These are phyloP conservation scores for Adoxophyes honmai DNA, from an alignment of 1,140 invertebrate genomes.

Conservation along the genomic window DNA sequence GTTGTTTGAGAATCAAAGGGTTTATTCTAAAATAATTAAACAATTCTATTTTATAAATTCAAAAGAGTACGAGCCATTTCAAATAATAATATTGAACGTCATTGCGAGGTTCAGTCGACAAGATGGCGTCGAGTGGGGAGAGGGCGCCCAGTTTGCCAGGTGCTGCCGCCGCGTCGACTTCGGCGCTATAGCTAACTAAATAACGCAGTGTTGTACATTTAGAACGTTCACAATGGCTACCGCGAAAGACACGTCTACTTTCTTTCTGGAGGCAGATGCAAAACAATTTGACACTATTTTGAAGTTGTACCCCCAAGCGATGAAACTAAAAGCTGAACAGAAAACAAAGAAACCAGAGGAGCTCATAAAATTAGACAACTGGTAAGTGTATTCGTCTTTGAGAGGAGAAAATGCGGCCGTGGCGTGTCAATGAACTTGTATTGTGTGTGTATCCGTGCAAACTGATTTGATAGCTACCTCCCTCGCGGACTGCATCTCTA, in stretches of 20 bases:
- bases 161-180: slow-evolving; percentile 77
- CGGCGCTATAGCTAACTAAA: slow-evolving; percentile 76
- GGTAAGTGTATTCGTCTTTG: slow-evolving; percentile 84
- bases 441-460: slow-evolving; percentile 78
- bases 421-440: slow-evolving; percentile 78
- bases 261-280: slow-evolving; percentile 91
- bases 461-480: slow-evolving; percentile 79
- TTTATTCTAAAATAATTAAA: too few relatives aligned
- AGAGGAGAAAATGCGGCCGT: slow-evolving; percentile 76
- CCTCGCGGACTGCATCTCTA: slow-evolving; percentile 78
- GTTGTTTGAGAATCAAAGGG: too few relatives aligned
- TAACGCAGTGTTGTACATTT: slow-evolving; percentile 75
- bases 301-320: slow-evolving; percentile 91
- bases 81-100: slow-evolving; percentile 74
- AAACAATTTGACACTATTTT: slow-evolving; percentile 92
- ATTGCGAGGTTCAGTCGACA: slow-evolving; percentile 64
- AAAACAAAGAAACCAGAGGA: slow-evolving; percentile 95
- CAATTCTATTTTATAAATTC: neutral
- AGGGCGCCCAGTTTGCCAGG: slow-evolving; percentile 75
- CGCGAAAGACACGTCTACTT: slow-evolving; percentile 91
- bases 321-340: slow-evolving; percentile 90
- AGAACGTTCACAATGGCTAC: slow-evolving; percentile 87
- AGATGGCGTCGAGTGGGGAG: slow-evolving; percentile 74
- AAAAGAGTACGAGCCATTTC: slow-evolving; percentile 34
- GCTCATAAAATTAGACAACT: slow-evolving; percentile 94